Base-by-base conservation (phyloP, 2,113 vertebrate species). In the Eira barbara region DNA sequence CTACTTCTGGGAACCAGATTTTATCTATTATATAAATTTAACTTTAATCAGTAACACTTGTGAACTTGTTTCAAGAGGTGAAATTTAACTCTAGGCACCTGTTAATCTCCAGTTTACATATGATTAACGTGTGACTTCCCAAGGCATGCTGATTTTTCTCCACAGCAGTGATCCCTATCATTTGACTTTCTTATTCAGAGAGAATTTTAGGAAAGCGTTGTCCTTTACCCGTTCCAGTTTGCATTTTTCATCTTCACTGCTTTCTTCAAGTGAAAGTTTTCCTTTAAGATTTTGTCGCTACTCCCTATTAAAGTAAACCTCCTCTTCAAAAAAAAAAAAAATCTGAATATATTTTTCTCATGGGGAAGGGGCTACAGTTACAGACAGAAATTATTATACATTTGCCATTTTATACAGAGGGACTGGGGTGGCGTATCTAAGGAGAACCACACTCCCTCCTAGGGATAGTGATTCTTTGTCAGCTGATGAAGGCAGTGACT, bases 401-500 rank as follows among this genome's bases (percentile, higher is more conserved):
- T 71, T 91, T 88, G 45, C 34, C 15, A 9, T 96, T 79, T 89
- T 65, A 49, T 61, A 14, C 89, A 52, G 65, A 92, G n/a, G 45
- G 34, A 87, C 52, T 87, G 45, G 34, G 27, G 3, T 76, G 11
- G 59, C 89, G 18, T 95, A 49, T 92, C 89, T 97, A 93, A 98
- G 49, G 59, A 93, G 74, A 95, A 59, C 31, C 39, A 74, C 61
- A 67, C 17, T 87, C 15, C 36, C 29, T 93, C 21, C 12, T 82
- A 98, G 99, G 99, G 94, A 86, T 86, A 93, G 78, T 94, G 93
- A 94, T 69, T 97, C 96, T 89, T 78, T 93, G 36, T 98, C 96
- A n/a, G 7, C 91, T 14, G 98, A 98, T 84, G 98, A 97, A n/a
- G 98, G 94, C 65, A 99, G 99, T 91, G 99, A 99, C 96, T 99